Conservation (phyloP, 2,888 invertebrate species). For the Deilephila elpenor region DNA sequence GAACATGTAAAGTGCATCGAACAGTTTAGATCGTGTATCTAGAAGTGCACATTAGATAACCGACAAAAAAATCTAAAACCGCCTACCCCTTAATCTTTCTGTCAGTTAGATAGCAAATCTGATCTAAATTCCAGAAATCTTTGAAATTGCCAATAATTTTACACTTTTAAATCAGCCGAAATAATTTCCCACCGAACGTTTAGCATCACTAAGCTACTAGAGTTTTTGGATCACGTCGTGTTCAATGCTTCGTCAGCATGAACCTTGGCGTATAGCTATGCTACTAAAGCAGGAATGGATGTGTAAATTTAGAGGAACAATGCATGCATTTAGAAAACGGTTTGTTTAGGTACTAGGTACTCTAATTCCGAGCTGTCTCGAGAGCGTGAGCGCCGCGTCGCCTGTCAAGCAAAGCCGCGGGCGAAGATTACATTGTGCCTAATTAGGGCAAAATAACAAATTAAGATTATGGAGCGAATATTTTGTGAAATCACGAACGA, state of each 20-base stretch:
- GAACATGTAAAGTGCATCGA: conserved; percentile 28
- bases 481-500: conserved; percentile 30
- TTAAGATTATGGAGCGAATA: conserved; percentile 21
- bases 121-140: conserved; percentile 54
- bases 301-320: background rate
- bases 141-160: conserved; percentile 61
- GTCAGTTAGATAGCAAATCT: conserved; percentile 52
- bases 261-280: background rate
- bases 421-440: conserved; percentile 41
- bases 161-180: conserved; percentile 54
- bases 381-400: conserved; percentile 68
- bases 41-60: conserved; percentile 28
- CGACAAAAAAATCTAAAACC: conserved; percentile 4
- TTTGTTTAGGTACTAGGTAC: conserved; percentile 47
- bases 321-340: background rate
- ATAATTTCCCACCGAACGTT: conserved; percentile 55
- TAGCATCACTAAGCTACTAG: conserved; percentile 50
- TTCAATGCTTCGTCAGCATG: conserved; percentile 37
- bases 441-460: conserved; percentile 34
- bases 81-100: conserved; percentile 47
- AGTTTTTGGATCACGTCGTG: conserved; percentile 36
- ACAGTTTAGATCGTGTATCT: conserved; percentile 14
- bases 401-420: conserved; percentile 69
- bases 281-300: background rate
- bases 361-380: conserved; percentile 66